Evolutionary conservation across 1,140 invertebrate species (phyloP).

Genomic region (Hypothenemus hampei): DNA sequence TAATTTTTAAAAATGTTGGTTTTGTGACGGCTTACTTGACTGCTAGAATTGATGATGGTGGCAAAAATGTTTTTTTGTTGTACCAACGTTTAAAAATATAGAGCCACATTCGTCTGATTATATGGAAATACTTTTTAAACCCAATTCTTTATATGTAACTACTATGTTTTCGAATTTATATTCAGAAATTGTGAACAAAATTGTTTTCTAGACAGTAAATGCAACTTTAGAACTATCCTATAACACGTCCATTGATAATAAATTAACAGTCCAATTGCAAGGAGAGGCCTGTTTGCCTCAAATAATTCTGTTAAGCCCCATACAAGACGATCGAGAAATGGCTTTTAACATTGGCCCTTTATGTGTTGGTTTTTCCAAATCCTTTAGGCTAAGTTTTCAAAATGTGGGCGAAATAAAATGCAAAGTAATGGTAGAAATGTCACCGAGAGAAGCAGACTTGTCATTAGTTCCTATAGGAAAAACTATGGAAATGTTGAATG

Average conservation of each 20-base stretch:
- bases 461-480: constrained; percentile 13
- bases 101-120: constrained; percentile 26
- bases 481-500: constrained; percentile 10
- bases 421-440: constrained; percentile 31
- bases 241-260: constrained; percentile 11
- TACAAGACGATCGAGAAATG: constrained; percentile 1
- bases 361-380: constrained; percentile 10
- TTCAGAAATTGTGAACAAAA: constrained; percentile 2
- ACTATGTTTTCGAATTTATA: background rate
- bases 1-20: constrained; percentile 35
- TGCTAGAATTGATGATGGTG: constrained; percentile 11
- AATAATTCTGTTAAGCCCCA: constrained; percentile 27
- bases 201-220: constrained; percentile 6
- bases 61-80: constrained; percentile 28
- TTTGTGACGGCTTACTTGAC: constrained; percentile 27
- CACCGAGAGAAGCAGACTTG: constrained; percentile 7
- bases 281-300: constrained; percentile 34
- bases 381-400: constrained; percentile 23
- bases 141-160: constrained; percentile 34
- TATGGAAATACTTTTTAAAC: constrained; percentile 33
- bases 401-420: constrained; percentile 34
- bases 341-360: constrained; percentile 27
- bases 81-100: constrained; percentile 25
- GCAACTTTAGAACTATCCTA: constrained; percentile 6
- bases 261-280: constrained; percentile 10